Base-by-base conservation (phyloP, 2,888 invertebrate genomes). In the Philaethria dido region DNA sequence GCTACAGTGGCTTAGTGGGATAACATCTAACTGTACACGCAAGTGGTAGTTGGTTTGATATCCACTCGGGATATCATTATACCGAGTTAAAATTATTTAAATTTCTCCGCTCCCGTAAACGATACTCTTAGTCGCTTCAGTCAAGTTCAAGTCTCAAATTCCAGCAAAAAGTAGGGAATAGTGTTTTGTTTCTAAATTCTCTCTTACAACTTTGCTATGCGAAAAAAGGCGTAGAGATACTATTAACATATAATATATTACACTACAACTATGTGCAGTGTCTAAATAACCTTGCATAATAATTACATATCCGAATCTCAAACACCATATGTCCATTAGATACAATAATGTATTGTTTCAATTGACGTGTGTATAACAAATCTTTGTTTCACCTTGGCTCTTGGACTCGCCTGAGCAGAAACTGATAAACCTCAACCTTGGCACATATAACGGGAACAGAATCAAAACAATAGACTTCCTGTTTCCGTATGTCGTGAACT, bases 381-480 rank as follows among this genome's bases (percentile, higher is more conserved):
- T 68, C 69, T 54, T 68, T 69, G 66, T 72, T 50, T 69, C 22
- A 62, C 69, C 72, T 72, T 70, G 69, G 50, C 60, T 75, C 73
- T 73, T 72, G 72, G 70, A 60, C 44, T 60, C 45, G 68, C 62
- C 66, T 71, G 70, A 66, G 57, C 64, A 64, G 54, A 52, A 61
- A 64, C 62, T 61, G 70, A 72, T 72, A 71, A 73, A 64, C 45
- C 66, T 66, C 67, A 79, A 79, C 85, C 86, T 82, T 84, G 82
- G 87, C 87, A 86, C 83, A 69, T 72, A 72, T 69, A 76, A 69
- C 75, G 83, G 87, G 84, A 85, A 82, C 50, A 78, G 69, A 76
- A 72, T 77, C 79, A 80, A 80, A n/a, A 78, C 79, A 83, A 80
- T 79, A 70, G 73, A 70, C 79, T 89, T 89, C 87, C 90, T 85